Evolutionary conservation across 2,797 vertebrate species (phyloP), one percentile per base, ranked within the genome.

Genomic region (Peromyscus attwateri): DNA sequence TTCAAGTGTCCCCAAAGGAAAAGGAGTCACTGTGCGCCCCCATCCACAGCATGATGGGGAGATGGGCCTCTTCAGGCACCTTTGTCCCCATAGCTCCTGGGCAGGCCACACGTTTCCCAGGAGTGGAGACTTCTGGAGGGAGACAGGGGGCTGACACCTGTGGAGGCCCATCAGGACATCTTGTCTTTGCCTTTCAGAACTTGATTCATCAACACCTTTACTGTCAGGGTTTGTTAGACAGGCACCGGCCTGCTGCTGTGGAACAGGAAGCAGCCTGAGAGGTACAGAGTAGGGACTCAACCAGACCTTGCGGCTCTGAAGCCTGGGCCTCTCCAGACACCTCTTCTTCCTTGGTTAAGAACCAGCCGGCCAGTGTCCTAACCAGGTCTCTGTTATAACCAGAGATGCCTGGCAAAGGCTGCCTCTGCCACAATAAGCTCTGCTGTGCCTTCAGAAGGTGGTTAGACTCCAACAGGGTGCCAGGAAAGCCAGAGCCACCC

Each of bases 331-430:
- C 40, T 80, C 66, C 76, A 76, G 70, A 12, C 1, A 10, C 49
- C 43, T 21, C 13, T 1, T 37, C n/a, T 55, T 60, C 60, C 46
- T 81, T 25, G 21, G n/a, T 23, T 23, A 77, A 73, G 31, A 55
- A 23, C 3, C 70, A 9, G 80, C 43, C 0, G 52, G 14, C 1
- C 0, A 17, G 52, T 10, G 52, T 40, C 31, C 55, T 29, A 5
- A 25, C 43, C 10, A 16, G 34, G 52, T 43, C 85, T 17, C 3
- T 0, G 0, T 25, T 0, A 11, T 29, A 5, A 25, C 43, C 1
- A n/a, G 68, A 6, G 23, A n/a, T 2, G 34, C 46, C 27, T 0
- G 2, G n/a, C 37, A 46, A 55, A 19, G 80, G 10, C 79, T 2
- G 1, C 2, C 0, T 14, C 37, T 16, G 62, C 0, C 7, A n/a